Base-by-base conservation (phyloP, 2,113 vertebrate genomes). In the Peucedramus taeniatus region DNA sequence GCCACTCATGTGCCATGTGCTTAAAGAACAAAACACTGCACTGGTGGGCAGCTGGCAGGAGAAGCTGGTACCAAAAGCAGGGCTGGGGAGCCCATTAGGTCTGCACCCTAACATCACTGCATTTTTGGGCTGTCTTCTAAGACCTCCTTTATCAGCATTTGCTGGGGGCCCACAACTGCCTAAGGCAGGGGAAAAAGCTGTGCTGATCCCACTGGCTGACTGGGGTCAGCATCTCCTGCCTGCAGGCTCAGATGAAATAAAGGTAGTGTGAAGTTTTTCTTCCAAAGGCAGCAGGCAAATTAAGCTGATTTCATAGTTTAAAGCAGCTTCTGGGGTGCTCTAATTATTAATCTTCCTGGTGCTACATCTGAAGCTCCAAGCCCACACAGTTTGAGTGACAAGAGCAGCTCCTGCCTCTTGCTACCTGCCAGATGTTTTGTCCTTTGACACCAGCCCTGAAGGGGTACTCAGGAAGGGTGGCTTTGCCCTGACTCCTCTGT, bases 141-240 rank as follows among this genome's bases (percentile, higher is more conserved):
- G 60, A 47, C 2, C 1, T 68, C 20, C 12, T 51, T 65, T 35
- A 2, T 49, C 57, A 44, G 30, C 7, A 0, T 21, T 2, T 64
- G 21, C 44, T 82, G 51, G 24, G 61, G 44, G 51, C n/a, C 17
- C 24, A 31, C 40, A 44, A 5, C 57, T 37, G 16, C 54, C 68
- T 47, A 42, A 10, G 27, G 57, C 39, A 64, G 39, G 53, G 39
- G 35, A 4, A 72, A 71, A 31, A 4, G 1, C 47, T 30, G 18
- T 64, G 49, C 53, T 69, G 44, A 31, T 51, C 53, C 39, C 47
- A 15, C 13, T 45, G 60, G 37, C 33, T 86, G 42, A 20, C 53
- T 37, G 18, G 17, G 27, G 27, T 24, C 85, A 68, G 12, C 8
- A 51, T 35, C 20, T 76, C 47, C 61, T 59, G 23, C 15, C 44